Evolutionary conservation across 1,140 invertebrate species (phyloP).

Genomic region (Micrasema longulum): DNA sequence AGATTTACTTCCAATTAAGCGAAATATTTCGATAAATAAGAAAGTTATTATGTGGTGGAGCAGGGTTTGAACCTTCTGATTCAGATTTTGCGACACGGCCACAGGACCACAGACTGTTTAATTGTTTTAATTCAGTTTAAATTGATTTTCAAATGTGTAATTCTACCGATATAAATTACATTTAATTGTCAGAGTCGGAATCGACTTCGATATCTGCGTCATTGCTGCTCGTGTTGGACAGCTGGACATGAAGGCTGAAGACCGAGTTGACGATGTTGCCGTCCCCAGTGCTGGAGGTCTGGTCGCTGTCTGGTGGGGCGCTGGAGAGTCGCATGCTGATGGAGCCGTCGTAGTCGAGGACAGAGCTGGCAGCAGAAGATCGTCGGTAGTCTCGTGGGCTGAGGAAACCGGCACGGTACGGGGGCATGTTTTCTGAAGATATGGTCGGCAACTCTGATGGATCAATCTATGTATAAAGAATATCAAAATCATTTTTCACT

Average conservation of each 20-base stretch:
- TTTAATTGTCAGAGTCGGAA: constrained; percentile 21
- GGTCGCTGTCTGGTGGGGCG: background rate
- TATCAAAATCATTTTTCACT: too few species aligned
- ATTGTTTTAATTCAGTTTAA: too few species aligned
- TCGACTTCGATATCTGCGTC: constrained; percentile 28
- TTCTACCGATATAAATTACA: too few species aligned
- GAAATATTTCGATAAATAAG: too few species aligned
- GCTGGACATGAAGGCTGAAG: background rate
- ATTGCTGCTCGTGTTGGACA: constrained; percentile 17
- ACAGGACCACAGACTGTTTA: too few species aligned
- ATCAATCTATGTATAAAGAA: too few species aligned
- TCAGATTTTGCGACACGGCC: too few species aligned
- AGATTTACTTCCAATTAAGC: too few species aligned
- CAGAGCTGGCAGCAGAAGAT: background rate
- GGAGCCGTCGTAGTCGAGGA: background rate
- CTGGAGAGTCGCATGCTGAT: background rate
- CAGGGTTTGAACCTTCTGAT: too few species aligned
- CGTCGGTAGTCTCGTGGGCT: background rate
- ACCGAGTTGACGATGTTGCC: background rate
- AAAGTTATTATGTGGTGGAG: too few species aligned
- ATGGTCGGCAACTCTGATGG: background rate
- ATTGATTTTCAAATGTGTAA: too few species aligned
- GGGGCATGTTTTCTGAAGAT: constrained; percentile 1
- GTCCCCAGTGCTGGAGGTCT: background rate
- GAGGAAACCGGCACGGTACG: background rate